phyloP scores from a whole-genome alignment of 2,113 vertebrate genomes.

The Sceloporus tristichus region DNA sequence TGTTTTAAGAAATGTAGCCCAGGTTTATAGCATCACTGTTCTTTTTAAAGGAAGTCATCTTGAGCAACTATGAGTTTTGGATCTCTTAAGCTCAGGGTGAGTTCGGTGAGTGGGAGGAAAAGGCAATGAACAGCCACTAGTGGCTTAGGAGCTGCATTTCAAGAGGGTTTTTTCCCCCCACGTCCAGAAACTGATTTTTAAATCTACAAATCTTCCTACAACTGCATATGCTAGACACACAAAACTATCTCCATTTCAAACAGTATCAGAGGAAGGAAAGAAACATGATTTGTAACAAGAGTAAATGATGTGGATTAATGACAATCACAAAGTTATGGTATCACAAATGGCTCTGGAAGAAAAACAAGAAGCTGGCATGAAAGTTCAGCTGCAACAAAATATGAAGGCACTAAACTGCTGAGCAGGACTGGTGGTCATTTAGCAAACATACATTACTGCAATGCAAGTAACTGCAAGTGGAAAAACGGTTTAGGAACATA shows the following conservation, averaged over 20 bases:
- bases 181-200: conserved; percentile 53
- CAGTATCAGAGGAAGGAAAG: conserved; percentile 73
- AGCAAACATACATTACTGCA: conserved; percentile 80
- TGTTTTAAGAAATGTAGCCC: background rate
- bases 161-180: conserved; percentile 39
- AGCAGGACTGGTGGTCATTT: conserved; percentile 79
- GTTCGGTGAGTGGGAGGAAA: background rate
- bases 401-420: conserved; percentile 78
- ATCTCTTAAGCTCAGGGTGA: conserved; percentile 37
- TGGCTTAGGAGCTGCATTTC: conserved; percentile 56
- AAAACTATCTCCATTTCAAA: conserved; percentile 82
- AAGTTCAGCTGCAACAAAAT: conserved; percentile 83
- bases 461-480: conserved; percentile 79
- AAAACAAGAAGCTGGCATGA: conserved; percentile 74
- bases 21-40: conserved; percentile 12
- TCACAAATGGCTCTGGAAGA: conserved; percentile 74
- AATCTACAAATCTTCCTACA: conserved; percentile 41
- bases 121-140: conserved; percentile 44
- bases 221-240: conserved; percentile 79
- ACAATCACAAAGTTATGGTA: conserved; percentile 75
- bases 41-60: conserved; percentile 39
- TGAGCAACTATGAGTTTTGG: conserved; percentile 50
- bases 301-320: conserved; percentile 81
- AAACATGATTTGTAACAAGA: conserved; percentile 76
- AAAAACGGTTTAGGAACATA: conserved; percentile 81